Evolutionary conservation across 2,797 vertebrate species (phyloP), one percentile per base, ranked within the genome.

Genomic region (Synaphobranchus kaupii): DNA sequence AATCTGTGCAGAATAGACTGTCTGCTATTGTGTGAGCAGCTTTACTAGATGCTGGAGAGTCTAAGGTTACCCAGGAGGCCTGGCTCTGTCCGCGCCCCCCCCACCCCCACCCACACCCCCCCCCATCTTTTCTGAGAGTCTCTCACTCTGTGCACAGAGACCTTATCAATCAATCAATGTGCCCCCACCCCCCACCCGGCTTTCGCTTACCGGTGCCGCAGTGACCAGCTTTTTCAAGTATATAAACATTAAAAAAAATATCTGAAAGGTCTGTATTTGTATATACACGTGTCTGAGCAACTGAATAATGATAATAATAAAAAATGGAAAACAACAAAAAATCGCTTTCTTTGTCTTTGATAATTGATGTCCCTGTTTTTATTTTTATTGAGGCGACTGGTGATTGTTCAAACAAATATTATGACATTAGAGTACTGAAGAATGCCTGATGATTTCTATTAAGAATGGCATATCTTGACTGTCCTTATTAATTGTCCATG

Each of bases 261-360:
- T 88, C 87, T 58, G 94, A 93, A 93, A 93, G 85, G 94, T 97
- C 97, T 99, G 98, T 99, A 97, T 98, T 98, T 99, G 98, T 99
- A 99, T 98, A 99, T 99, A 98, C 97, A 98, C 95, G 93, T 99
- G 98, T 98, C 98, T 97, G 96, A 98, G 97, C 97, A 97, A 97
- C 95, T 98, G 97, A 97, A 96, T 97, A 98, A 98, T 98, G 97
- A 98, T 90, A 99, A 96, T 97, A 86, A 88, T 89, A 84, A 90
- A 88, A 89, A 91, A 90, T 90, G 86, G 94, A 95, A 94, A 95
- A 88, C 44, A 80, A 25, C 2, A 17, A 92, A 91, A 94, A 93
- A 94, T 92, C 92, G 96, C 96, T 96, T 96, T 95, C 96, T 97
- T 97, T 97, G 95, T 96, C 94, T 92, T 89, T 92, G 94, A 92